Percentiles rank a stretch among this genome's conserved stretches.
phyloP scores from a whole-genome alignment of 2,113 vertebrate genomes.

The Syrmaticus mikado region DNA sequence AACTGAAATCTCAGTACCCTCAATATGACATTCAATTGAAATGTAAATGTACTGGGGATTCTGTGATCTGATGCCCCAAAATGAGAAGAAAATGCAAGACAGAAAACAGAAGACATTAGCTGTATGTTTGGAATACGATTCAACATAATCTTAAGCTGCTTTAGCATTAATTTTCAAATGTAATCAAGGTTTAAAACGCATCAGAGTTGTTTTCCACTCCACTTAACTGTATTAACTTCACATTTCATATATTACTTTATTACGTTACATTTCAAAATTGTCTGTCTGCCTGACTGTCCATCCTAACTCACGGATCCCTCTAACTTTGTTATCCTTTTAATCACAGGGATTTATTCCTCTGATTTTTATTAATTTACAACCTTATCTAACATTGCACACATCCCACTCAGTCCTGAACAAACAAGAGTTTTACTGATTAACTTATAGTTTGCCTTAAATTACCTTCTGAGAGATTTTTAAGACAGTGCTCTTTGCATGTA shows the following conservation, averaged over 20 bases:
- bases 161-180: conserved; percentile 34
- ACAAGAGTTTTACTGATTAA: background rate
- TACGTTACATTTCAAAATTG: conserved; percentile 19
- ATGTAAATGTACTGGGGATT: background rate
- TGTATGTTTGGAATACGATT: conserved; percentile 24
- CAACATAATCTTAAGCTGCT: background rate
- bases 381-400: background rate
- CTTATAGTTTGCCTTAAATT: background rate
- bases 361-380: background rate
- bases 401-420: background rate
- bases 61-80: background rate
- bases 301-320: conserved; percentile 4
- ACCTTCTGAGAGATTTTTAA: background rate
- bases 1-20: background rate
- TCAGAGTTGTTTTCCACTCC: conserved; percentile 24
- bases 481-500: background rate
- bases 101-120: background rate
- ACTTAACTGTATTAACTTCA: conserved; percentile 50
- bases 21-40: background rate
- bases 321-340: conserved; percentile 41
- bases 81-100: background rate
- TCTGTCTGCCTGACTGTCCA: conserved; percentile 46
- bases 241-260: conserved; percentile 50
- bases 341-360: conserved; percentile 37
- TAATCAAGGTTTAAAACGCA: conserved; percentile 28